A percentile compares a stretch with the other conserved stretches of the same genome.
phyloP scores from a whole-genome alignment of 1,140 invertebrate species.

The Hestina assimilis region DNA sequence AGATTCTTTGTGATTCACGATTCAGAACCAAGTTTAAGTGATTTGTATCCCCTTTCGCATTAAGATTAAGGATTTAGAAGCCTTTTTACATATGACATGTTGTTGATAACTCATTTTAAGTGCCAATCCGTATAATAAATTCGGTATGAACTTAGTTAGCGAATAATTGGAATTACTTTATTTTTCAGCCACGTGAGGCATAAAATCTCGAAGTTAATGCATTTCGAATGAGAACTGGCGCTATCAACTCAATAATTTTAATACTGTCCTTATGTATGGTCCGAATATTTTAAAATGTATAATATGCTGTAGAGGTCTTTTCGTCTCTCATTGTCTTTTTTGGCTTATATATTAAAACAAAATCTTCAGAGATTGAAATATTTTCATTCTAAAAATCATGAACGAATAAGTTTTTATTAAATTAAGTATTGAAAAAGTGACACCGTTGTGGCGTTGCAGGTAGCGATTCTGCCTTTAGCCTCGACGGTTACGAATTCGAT shows the following conservation, averaged over 20 bases:
- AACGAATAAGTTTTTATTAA: too few species aligned
- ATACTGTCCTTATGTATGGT: background rate
- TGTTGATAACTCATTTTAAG: constrained; percentile 29
- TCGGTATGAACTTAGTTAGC: constrained; percentile 13
- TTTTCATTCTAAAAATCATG: too few species aligned
- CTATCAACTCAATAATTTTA: constrained; percentile 8
- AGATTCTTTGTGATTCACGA: constrained; percentile 24
- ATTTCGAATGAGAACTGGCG: constrained; percentile 2
- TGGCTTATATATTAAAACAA: too few species aligned
- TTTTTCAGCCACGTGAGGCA: background rate
- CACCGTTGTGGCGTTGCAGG: too few species aligned
- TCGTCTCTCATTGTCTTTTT: too few species aligned
- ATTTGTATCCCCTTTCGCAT: constrained; percentile 19
- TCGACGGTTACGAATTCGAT: too few species aligned
- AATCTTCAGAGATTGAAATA: too few species aligned
- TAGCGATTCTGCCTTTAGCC: too few species aligned
- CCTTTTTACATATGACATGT: constrained; percentile 23
- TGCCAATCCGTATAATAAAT: constrained; percentile 23
- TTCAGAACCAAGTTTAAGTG: constrained; percentile 4
- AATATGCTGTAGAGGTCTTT: too few species aligned
- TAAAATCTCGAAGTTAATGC: background rate
- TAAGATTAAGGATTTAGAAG: constrained; percentile 25
- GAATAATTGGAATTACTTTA: constrained; percentile 12
- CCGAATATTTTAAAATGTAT: too few species aligned
- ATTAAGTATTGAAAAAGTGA: too few species aligned